Evolutionary conservation across 2,888 invertebrate genomes (phyloP).

Genomic region (Frankliniella fusca): DNA sequence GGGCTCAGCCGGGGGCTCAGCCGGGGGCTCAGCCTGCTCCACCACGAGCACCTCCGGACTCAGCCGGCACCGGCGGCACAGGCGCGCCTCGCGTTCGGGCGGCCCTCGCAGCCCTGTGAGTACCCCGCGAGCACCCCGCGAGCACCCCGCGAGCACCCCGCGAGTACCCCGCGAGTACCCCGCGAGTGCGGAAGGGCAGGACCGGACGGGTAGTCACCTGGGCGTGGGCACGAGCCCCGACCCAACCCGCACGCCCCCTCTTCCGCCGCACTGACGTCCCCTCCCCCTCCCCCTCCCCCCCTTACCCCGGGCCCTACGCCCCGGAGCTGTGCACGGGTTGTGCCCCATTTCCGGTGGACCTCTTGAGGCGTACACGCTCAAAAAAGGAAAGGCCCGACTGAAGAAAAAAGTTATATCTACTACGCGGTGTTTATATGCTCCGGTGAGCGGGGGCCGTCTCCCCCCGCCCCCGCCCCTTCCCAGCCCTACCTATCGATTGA

Average conservation of each 20-base stretch:
- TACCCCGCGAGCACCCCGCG: not conserved
- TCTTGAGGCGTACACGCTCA: not conserved
- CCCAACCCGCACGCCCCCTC: too few species aligned
- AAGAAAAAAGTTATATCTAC: too few species aligned
- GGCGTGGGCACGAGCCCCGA: not conserved
- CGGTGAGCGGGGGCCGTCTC: not conserved
- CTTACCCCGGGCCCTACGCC: not conserved
- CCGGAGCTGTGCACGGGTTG: not conserved
- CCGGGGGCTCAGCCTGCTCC: too few species aligned
- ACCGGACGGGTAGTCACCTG: not conserved
- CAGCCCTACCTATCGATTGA: not conserved
- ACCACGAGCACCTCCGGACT: too few species aligned
- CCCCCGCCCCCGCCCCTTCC: not conserved
- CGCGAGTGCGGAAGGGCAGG: not conserved
- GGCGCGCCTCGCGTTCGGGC: not conserved
- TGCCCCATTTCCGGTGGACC: conserved; percentile 15
- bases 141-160: not conserved
- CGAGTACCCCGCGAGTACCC: not conserved
- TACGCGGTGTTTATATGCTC: too few species aligned
- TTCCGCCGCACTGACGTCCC: not conserved
- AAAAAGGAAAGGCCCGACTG: not conserved
- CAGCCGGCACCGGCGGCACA: too few species aligned
- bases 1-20: too few species aligned
- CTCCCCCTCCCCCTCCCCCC: not conserved
- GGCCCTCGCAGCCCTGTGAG: not conserved